Base-by-base conservation (phyloP, 2,888 invertebrate species). In the Pinctada fucata region DNA sequence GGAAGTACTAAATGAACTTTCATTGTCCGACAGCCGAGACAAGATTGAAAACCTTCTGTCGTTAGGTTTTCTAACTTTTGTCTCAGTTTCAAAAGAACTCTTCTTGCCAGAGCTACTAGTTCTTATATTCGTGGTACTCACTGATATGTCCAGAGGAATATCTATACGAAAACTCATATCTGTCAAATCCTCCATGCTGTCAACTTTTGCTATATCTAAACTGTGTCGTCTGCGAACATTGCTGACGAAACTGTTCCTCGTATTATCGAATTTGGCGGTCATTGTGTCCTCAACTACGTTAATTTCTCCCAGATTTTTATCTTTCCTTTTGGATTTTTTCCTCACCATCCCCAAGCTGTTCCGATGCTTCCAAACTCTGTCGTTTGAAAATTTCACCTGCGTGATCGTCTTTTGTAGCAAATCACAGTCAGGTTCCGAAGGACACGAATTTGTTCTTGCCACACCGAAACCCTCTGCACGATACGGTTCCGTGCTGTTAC, bases 401-500 rank as follows among this genome's bases (percentile, higher is more conserved):
- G 51, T 10, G 6, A 10, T 6, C 6, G 58, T 10, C 3, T 45
- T 75, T 45, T 13, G 48, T 8, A 50, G 45, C 2, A 48, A 49
- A 31, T 65, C 66, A 49, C 10, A 6, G 10, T 84, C 85, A 3
- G 65, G 72, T 31, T 82, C 80, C 47, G 76, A 79, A 49, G 76
- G 51, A 49, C 80, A 47, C 5, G 79, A 80, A 73, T 87, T 88
- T 8, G 82, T 84, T 8, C 90, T 72, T n/a, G 85, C 84, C 4
- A 87, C 75, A 72, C 83, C 83, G 5, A 88, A 81, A 3, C 88
- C 87, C 47, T 88, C 87, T 64, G 84, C 77, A 3, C 85, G 83
- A 81, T 85, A 90, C 0, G 90, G 89, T 16, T 88, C 88, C 4
- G 83, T 79, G n/a, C 85, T 87, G 79, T 88, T 90, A 69, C 88